phyloP scores from a whole-genome alignment of 2,113 vertebrate species.

The Hipposideros armiger region DNA sequence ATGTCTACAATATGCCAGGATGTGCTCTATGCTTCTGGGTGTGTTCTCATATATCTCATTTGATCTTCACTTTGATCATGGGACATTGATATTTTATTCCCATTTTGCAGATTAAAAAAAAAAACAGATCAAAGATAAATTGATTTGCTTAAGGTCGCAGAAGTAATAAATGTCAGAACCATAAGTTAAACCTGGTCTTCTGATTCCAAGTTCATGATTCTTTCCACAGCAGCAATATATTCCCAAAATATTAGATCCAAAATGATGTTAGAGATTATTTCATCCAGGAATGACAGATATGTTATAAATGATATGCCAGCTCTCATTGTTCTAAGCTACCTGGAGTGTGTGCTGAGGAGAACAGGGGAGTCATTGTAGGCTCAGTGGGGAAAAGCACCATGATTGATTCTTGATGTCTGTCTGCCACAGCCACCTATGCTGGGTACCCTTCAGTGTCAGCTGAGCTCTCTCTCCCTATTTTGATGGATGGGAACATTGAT shows the following conservation, averaged over 20 bases:
- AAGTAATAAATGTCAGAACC: slow-evolving; percentile 68
- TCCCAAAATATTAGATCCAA: slow-evolving; percentile 64
- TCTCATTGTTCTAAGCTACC: slow-evolving; percentile 16
- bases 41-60: slow-evolving; percentile 18
- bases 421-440: neutral
- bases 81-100: slow-evolving; percentile 58
- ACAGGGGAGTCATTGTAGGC: neutral
- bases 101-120: slow-evolving; percentile 64
- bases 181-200: slow-evolving; percentile 68
- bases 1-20: neutral
- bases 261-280: slow-evolving; percentile 59
- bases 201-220: slow-evolving; percentile 71
- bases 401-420: slow-evolving; percentile 43
- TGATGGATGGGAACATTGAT: neutral
- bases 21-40: neutral
- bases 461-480: neutral
- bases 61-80: slow-evolving; percentile 18
- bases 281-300: slow-evolving; percentile 29
- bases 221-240: slow-evolving; percentile 60
- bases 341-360: neutral
- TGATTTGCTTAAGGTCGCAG: slow-evolving; percentile 71
- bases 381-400: neutral
- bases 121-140: slow-evolving; percentile 55
- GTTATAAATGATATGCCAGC: slow-evolving; percentile 48
- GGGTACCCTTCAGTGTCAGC: neutral